Evolutionary conservation across 2,797 vertebrate species (phyloP).

Genomic region (Choloepus didactylus): DNA sequence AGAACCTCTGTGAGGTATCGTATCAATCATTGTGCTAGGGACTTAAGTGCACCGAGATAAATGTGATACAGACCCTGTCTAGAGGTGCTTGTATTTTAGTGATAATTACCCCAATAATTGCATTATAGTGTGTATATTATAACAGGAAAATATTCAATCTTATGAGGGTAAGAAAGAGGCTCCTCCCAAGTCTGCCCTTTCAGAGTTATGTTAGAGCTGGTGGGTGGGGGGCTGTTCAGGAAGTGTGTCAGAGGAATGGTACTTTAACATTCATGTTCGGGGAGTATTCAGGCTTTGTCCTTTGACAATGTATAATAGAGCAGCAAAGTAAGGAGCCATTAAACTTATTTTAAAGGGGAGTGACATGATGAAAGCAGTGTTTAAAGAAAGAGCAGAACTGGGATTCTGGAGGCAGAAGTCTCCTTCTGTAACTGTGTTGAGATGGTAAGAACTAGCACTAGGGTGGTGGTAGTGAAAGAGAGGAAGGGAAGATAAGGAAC

Average conservation of each 20-base stretch:
- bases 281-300: not conserved
- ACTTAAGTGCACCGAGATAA: not conserved
- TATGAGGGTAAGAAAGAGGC: not conserved
- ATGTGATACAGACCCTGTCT: not conserved
- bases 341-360: not conserved
- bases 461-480: not conserved
- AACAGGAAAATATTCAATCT: not conserved
- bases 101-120: not conserved
- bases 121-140: not conserved
- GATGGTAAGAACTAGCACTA: not conserved
- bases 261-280: not conserved
- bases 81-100: not conserved
- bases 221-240: not conserved
- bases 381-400: not conserved
- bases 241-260: not conserved
- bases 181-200: not conserved
- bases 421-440: not conserved
- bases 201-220: not conserved
- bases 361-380: not conserved
- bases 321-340: not conserved
- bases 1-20: rapidly evolving
- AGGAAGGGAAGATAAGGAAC: not conserved
- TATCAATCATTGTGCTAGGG: not conserved
- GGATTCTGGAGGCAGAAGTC: not conserved
- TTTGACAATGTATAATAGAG: not conserved